Percentiles rank a stretch among this genome's conserved stretches.
These are phyloP conservation scores for Dysdera silvatica DNA, from an alignment of 1,140 invertebrate species.

Conservation along the genomic window DNA sequence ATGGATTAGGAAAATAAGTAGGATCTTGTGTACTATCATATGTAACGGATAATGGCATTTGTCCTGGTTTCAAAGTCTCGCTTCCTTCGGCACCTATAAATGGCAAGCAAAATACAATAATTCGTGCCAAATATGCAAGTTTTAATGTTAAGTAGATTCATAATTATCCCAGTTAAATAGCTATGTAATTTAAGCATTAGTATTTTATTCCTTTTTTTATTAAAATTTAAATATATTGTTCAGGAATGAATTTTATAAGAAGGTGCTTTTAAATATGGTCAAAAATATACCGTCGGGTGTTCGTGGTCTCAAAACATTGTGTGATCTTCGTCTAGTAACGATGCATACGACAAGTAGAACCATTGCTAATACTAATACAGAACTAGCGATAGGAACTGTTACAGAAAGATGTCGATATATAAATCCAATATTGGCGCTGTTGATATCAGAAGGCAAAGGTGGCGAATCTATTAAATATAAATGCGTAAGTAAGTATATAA, in stretches of 20 bases:
- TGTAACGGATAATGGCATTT: slow-evolving; percentile 23
- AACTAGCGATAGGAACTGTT: slow-evolving; percentile 26
- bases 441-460: too few relatives aligned
- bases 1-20: slow-evolving; percentile 22
- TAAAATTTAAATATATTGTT: too few relatives aligned
- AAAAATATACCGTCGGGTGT: slow-evolving; percentile 23
- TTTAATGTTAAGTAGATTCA: too few relatives aligned
- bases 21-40: slow-evolving; percentile 27
- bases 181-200: too few relatives aligned
- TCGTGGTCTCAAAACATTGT: background rate
- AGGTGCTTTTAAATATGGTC: too few relatives aligned
- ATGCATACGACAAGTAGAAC: slow-evolving; percentile 17
- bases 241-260: too few relatives aligned
- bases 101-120: too few relatives aligned
- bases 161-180: too few relatives aligned
- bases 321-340: slow-evolving; percentile 12
- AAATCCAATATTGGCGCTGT: slow-evolving; percentile 6
- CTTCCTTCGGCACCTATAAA: slow-evolving; percentile 14
- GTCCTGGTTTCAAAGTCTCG: slow-evolving; percentile 24
- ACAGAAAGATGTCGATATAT: slow-evolving; percentile 22
- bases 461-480: too few relatives aligned
- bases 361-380: slow-evolving; percentile 16
- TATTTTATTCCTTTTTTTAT: too few relatives aligned
- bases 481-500: too few relatives aligned
- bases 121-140: too few relatives aligned